Base-by-base conservation (phyloP, 2,113 vertebrate genomes). In the Pycnonotus jocosus region DNA sequence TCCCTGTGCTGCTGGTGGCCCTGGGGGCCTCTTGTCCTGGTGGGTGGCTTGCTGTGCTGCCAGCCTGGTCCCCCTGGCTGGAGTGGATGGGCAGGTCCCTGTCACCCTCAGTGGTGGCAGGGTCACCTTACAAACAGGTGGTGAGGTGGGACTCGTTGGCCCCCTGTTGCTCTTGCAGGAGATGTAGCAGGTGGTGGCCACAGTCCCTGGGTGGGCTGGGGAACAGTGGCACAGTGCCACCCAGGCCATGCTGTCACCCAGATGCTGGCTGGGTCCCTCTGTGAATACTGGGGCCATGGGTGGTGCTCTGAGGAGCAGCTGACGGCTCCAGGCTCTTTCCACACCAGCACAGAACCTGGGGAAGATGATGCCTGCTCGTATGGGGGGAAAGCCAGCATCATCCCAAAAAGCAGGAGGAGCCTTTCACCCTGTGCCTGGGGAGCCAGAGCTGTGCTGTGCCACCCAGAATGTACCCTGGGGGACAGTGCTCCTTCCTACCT, bases 171-270 rank as follows among this genome's bases (percentile, higher is more conserved):
- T 88, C 30, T 22, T 22, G 38, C 54, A 68, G 37, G 54, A 69
- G 69, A 50, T 16, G 8, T 10, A 25, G 54, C 14, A 45, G 47
- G 38, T 30, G 35, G 8, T 45, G 70, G 51, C 65, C 0, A 2
- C 2, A 0, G 57, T 40, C 24, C 28, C 5, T 12, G 48, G 37
- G 31, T 1, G 5, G 70, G 48, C 0, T 79, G 44, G 70, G 76
- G 38, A 71, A 86, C 0, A 1, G 86, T 31, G 0, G 2, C 2
- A 1, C 0, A 0, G 68, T 83, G 72, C 12, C 62, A 47, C 53
- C 1, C 45, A 19, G 61, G 2, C 71, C 33, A 28, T 37, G 68
- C 72, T 64, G 30, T 38, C 40, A n/a, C 38, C n/a, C 12, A 28
- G 72, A n/a, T 78, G 65, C 69, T 77, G 64, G 13, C 25, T 94